Evolutionary conservation across 2,797 vertebrate species (phyloP).

Genomic region (Poecilia picta): DNA sequence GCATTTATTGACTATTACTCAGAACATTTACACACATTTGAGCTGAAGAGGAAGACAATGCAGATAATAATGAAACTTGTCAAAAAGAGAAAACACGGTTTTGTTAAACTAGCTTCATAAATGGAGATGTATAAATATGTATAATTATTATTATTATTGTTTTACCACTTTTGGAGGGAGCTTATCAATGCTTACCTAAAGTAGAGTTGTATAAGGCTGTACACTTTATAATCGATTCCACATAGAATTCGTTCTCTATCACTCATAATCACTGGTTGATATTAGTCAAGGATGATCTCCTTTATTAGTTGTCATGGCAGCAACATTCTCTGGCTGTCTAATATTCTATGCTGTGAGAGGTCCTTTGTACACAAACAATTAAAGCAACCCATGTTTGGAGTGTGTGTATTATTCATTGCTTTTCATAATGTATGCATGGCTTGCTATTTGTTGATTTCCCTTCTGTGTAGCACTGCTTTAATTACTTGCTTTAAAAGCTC

Average conservation of each 20-base stretch:
- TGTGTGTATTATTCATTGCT: no score
- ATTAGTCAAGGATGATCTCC: not conserved
- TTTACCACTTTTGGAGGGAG: not conserved
- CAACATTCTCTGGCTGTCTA: not conserved
- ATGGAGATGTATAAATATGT: not conserved
- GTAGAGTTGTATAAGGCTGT: not conserved
- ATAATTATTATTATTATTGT: not conserved
- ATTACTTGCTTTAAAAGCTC: no score
- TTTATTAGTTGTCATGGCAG: not conserved
- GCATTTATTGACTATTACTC: constrained; percentile 50
- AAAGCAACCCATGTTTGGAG: no score
- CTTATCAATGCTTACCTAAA: not conserved
- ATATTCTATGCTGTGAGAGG: no score
- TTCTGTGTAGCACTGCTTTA: no score
- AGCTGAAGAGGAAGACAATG: not conserved
- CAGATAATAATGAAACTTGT: no score
- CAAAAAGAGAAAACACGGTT: not conserved
- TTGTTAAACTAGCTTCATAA: not conserved
- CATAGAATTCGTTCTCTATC: not conserved
- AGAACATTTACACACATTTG: constrained; percentile 39
- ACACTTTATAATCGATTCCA: not conserved
- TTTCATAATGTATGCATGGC: no score
- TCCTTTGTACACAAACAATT: no score
- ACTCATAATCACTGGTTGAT: not conserved
- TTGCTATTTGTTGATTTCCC: no score